Evolutionary conservation across 1,140 invertebrate genomes (phyloP).

Genomic region (Paraescarpia echinospica): DNA sequence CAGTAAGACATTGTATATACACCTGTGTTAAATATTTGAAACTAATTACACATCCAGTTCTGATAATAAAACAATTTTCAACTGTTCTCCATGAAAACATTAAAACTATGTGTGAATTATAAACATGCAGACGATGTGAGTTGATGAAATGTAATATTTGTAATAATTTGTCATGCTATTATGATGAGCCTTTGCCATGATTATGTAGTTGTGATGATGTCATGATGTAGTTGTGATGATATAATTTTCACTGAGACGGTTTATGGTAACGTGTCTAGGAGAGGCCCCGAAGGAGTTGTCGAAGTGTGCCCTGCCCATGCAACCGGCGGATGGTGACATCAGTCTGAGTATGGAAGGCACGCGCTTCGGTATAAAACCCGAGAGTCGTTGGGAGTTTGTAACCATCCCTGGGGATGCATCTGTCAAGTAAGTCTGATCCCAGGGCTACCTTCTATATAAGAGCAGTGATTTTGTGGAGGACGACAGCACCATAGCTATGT

Average conservation of each 20-base stretch:
- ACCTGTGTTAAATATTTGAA: neutral
- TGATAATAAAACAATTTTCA: neutral
- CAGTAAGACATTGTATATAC: neutral
- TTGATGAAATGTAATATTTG: neutral
- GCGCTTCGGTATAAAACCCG: neutral
- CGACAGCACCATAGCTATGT: no score
- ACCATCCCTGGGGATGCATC: conserved; percentile 55
- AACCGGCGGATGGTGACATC: neutral
- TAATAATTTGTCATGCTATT: neutral
- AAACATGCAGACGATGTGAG: neutral
- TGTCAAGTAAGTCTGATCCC: conserved; percentile 42
- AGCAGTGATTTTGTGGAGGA: no score
- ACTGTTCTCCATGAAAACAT: neutral
- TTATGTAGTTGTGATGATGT: neutral
- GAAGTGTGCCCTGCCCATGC: neutral
- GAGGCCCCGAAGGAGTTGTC: neutral
- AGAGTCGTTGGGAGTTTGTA: conserved; percentile 35
- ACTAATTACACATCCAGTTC: neutral
- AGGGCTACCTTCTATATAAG: neutral
- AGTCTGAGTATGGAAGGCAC: neutral
- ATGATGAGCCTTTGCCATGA: neutral
- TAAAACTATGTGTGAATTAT: neutral
- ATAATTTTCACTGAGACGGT: neutral
- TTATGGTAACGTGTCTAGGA: neutral
- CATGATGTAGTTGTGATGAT: neutral